phyloP scores from a whole-genome alignment of 2,797 vertebrate species.

The Zalophus californianus region DNA sequence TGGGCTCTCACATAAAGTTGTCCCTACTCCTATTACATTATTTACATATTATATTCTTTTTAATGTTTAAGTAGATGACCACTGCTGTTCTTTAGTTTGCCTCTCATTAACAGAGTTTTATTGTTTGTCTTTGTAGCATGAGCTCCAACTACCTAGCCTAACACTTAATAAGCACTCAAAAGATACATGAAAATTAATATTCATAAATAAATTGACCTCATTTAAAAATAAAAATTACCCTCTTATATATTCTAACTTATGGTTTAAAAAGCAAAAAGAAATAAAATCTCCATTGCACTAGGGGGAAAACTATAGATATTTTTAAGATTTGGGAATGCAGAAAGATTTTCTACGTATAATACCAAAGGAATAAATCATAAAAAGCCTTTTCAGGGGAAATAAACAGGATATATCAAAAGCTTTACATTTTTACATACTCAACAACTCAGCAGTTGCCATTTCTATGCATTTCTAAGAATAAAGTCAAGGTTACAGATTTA shows the following conservation, averaged over 20 bases:
- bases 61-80: constrained; percentile 8
- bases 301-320: not conserved
- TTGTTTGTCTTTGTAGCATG: not conserved
- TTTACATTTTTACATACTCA: not conserved
- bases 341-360: not conserved
- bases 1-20: not conserved
- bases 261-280: not conserved
- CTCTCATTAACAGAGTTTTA: constrained; percentile 20
- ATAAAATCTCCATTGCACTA: not conserved
- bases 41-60: not conserved
- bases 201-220: constrained; percentile 4
- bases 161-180: not conserved
- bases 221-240: not conserved
- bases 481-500: not conserved
- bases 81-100: not conserved
- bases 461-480: not conserved
- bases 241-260: not conserved
- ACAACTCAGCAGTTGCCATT: not conserved
- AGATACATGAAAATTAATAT: not conserved
- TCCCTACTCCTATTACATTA: not conserved
- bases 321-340: not conserved
- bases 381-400: constrained; percentile 3
- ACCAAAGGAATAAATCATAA: not conserved
- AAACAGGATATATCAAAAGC: not conserved
- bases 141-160: constrained; percentile 34